Evolutionary conservation across 2,888 invertebrate genomes (phyloP).

Genomic region (Ligdia adustata): DNA sequence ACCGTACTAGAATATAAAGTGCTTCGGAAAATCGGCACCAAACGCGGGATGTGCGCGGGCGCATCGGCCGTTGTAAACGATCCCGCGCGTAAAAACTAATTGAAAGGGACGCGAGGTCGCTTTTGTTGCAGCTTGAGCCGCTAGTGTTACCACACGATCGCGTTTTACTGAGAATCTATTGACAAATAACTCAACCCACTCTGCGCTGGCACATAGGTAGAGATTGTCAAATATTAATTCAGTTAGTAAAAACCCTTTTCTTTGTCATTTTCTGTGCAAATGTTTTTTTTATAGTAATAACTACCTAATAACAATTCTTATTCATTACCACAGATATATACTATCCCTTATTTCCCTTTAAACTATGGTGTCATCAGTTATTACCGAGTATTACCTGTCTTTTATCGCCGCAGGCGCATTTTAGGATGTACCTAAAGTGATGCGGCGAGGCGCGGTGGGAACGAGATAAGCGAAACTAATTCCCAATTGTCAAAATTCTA

Average conservation of each 20-base stretch:
- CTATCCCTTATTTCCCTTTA: too few relatives aligned
- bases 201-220: too few relatives aligned
- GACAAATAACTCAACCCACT: too few relatives aligned
- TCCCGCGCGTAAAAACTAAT: conserved; percentile 74
- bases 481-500: conserved; percentile 29
- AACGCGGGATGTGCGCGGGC: conserved; percentile 28
- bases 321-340: too few relatives aligned
- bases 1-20: not conserved
- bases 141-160: conserved; percentile 30
- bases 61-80: conserved; percentile 64
- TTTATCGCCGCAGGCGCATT: conserved; percentile 8
- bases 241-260: too few relatives aligned
- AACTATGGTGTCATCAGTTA: not conserved
- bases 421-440: conserved; percentile 18
- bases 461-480: conserved; percentile 33
- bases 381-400: conserved; percentile 24
- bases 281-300: too few relatives aligned
- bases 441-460: too few relatives aligned
- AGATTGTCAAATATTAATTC: too few relatives aligned
- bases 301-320: too few relatives aligned
- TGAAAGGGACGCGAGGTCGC: conserved; percentile 62
- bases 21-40: not conserved
- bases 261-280: too few relatives aligned
- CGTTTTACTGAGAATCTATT: conserved; percentile 1
- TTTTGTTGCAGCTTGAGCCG: conserved; percentile 52